These are phyloP conservation scores for Corythoichthys intestinalis DNA, from an alignment of 2,113 vertebrate species.

Conservation along the genomic window DNA sequence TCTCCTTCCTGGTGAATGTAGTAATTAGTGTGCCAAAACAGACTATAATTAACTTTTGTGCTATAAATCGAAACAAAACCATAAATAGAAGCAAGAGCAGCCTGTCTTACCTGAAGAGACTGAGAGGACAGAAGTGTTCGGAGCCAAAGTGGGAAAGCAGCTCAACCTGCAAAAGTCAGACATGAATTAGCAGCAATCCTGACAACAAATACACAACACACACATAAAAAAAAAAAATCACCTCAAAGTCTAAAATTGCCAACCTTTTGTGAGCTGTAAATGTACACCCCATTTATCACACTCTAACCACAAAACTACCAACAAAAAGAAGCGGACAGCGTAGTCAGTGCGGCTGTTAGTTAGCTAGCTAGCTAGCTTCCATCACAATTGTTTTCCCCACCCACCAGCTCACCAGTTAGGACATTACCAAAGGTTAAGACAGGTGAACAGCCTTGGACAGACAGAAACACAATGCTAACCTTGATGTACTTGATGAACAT, in stretches of 20 bases:
- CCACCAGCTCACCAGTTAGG: conserved; percentile 52
- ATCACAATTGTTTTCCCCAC: conserved; percentile 31
- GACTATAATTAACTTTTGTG: background rate
- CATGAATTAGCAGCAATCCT: background rate
- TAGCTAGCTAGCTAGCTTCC: conserved; percentile 41
- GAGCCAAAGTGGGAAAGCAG: conserved; percentile 96
- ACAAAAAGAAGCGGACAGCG: background rate
- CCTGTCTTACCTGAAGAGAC: conserved; percentile 87
- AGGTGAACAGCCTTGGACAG: conserved; percentile 58
- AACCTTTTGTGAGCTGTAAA: background rate
- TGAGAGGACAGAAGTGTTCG: conserved; percentile 97
- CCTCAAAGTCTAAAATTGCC: background rate
- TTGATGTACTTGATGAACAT: conserved; percentile 99
- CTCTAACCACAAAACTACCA: background rate
- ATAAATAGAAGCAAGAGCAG: background rate
- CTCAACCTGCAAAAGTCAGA: conserved; percentile 79
- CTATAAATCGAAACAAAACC: background rate
- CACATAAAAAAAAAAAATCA: background rate
- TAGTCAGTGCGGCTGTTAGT: background rate
- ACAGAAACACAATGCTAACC: conserved; percentile 89
- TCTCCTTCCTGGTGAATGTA: background rate
- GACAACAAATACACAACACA: background rate
- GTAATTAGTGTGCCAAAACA: background rate
- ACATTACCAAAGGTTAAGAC: background rate
- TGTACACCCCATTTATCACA: background rate